Evolutionary conservation across 2,888 invertebrate genomes (phyloP), one percentile per base, ranked within the genome.

Genomic region (Carcina quercana): DNA sequence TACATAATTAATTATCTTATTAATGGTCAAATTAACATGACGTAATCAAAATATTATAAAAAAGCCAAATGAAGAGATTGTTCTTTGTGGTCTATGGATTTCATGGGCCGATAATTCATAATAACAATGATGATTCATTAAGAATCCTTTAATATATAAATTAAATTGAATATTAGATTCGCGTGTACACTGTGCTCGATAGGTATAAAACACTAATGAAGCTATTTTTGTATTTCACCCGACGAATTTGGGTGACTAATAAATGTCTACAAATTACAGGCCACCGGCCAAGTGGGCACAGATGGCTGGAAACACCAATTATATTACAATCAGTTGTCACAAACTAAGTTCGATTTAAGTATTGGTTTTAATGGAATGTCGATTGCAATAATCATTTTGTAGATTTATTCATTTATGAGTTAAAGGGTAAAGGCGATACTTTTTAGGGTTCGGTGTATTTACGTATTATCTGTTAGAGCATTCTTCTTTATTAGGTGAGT

Each of bases 281-380:
- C 38, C 35, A 22, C 34, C 25, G 21, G 21, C 40, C 31, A 38
- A 49, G 39, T 38, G 33, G 50, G 37, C 45, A 35, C 59, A 59
- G 59, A 60, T 59, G 62, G 38, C 44, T 38, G 34, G 47, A 46
- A 60, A 51, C 39, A 48, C 54, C 61, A 56, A 60, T 63, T 55
- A 59, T 55, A 53, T 38, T 45, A 43, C 34, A 44, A 63, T 63
- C 59, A 63, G 51, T 32, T 37, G 38, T 30, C 33, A 34, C 25
- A 32, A 38, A 37, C 34, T 32, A 38, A 38, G 38, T 39, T 40
- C 41, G 40, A 49, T 43, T n/a, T n/a, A n/a, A n/a, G 39, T 38
- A 47, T 40, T 40, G 30, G 37, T 38, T 34, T 39, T 25, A 33
- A 30, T n/a, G 30, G 32, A 29, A 28, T 28, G 32, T 13, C 15